Evolutionary conservation across 2,797 vertebrate genomes (phyloP), one percentile per base, ranked within the genome.

Genomic region (Babyrousa celebensis): DNA sequence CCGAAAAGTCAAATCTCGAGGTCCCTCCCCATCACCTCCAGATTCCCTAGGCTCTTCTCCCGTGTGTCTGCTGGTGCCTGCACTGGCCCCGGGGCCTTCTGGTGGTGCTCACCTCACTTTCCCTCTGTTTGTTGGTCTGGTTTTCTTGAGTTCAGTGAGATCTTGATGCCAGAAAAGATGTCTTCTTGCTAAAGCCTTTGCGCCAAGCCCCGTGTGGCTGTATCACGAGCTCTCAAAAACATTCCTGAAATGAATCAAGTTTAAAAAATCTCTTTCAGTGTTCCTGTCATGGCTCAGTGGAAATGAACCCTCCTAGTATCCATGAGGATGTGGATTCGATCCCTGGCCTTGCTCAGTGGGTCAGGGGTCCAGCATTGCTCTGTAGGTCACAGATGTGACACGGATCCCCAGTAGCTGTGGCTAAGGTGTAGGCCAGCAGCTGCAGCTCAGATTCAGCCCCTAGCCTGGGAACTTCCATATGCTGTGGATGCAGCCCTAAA

Each of bases 51-150:
- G 29, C 32, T 89, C 27, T 43, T 74, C 32, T 65, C 36, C 70
- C 1, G 40, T 5, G 25, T 16, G 4, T 54, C 68, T 16, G 32
- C 12, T 18, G 6, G 56, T 1, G 6, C 52, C 91, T 82, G 9
- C 8, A 0, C 48, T 48, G 77, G 72, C 12, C 36, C 32, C 15
- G 2, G 2, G 12, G 80, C 10, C 32, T 14, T 16, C 1, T 36
- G 8, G 29, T 0, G 17, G 15, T 20, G 1, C 21, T 65, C 48
- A 40, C 25, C 8, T 4, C 0, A 3, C 9, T 43, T 56, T 84
- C 10, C 25, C 18, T 67, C 21, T 80, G 2, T 43, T 58, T 48
- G n/a, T 23, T 79, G 58, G 54, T 56, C 68, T 21, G 3, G 2
- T 65, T 96, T 82, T 14, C 60, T 9, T 36, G 20, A 25, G n/a